Evolutionary conservation across 2,888 invertebrate genomes (phyloP).

Genomic region (Invenusta paracnida): DNA sequence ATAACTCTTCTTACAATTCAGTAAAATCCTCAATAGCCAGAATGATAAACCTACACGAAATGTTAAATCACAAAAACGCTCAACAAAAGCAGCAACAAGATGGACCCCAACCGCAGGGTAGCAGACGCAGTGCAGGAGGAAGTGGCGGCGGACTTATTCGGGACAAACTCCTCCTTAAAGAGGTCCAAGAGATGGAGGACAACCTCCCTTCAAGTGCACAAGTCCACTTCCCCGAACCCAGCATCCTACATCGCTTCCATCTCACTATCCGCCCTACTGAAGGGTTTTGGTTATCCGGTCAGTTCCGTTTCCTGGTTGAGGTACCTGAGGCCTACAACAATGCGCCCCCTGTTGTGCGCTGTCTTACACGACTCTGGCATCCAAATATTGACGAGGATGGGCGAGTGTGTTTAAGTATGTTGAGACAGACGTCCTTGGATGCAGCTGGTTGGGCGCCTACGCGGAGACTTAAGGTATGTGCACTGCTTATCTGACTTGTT

Average conservation of each 20-base stretch:
- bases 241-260: conserved; percentile 74
- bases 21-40: too few species aligned
- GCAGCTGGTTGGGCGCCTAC: conserved; percentile 89
- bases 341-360: conserved; percentile 87
- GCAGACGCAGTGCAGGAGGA: too few species aligned
- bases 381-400: conserved; percentile 90
- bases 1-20: too few species aligned
- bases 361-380: conserved; percentile 86
- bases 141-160: neutral
- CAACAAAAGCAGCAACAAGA: too few species aligned
- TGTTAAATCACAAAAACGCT: neutral
- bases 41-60: neutral
- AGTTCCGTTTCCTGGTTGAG: conserved; percentile 76
- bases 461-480: conserved; percentile 76
- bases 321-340: conserved; percentile 93
- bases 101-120: too few species aligned
- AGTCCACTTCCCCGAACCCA: conserved; percentile 74
- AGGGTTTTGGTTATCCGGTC: conserved; percentile 81
- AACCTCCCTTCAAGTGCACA: conserved; percentile 75
- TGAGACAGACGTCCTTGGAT: conserved; percentile 84
- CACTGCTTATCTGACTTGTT: too few species aligned
- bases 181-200: conserved; percentile 78
- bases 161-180: conserved; percentile 50
- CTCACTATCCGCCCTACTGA: conserved; percentile 76
- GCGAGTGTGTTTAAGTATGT: conserved; percentile 81